Evolutionary conservation across 2,888 invertebrate genomes (phyloP), one percentile per base, ranked within the genome.

Genomic region (Oeneis ivallda): DNA sequence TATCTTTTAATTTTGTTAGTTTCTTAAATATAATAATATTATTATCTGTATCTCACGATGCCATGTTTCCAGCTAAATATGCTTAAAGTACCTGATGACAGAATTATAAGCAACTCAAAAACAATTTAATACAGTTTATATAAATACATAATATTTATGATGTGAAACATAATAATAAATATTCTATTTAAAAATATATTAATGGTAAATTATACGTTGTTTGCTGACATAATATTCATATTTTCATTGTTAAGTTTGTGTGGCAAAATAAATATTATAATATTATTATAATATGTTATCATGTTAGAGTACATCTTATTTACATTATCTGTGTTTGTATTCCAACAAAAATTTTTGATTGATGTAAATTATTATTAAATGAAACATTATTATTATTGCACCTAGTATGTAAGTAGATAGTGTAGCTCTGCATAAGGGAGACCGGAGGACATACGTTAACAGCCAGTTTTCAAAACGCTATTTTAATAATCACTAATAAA

Each of bases 321-420:
- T 26, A 26, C 2, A 4, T 26, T 4, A 26, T 4, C 26, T 26
- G 26, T 77, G 79, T 71, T 76, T 75, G 74, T 76, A 74, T 78
- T 74, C 70, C 76, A 79, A 72, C 71, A 71, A 77, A 56, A 56
- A 76, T 72, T 66, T 59, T 52, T 50, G 19, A 54, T 60, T 43
- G 69, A 74, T 83, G 79, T 84, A 82, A 74, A 81, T 76, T 82
- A 81, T 76, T 82, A 80, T 57, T 34, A 17, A 43, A 59, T 37
- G 50, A 62, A 65, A 82, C 78, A 70, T 85, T 85, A 86, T 86
- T 85, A 86, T 86, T 85, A 83, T 87, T 87, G 90, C 90, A 91
- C 90, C 82, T 90, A 90, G 87, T 58, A 75, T 72, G 71, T 89
- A 88, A 89, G 86, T 69, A 80, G 77, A 84, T 87, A 85, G 86